phyloP scores from a whole-genome alignment of 2,888 invertebrate species.

The Ommatoiulus sabulosus region DNA sequence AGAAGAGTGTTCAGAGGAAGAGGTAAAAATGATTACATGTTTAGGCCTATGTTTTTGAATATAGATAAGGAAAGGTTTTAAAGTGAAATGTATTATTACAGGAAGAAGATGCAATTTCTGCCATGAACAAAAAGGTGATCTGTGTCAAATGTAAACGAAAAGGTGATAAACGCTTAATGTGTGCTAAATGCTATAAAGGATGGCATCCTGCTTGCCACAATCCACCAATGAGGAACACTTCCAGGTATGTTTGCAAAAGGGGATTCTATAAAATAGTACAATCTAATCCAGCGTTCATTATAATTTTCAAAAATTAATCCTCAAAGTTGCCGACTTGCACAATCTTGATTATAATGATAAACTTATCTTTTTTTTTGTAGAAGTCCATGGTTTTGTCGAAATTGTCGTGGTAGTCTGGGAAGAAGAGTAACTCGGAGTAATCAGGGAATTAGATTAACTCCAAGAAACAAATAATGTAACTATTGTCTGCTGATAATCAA shows the following conservation, averaged over 20 bases:
- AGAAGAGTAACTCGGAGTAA: background rate
- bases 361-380: background rate
- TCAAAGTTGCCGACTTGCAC: background rate
- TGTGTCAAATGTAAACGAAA: background rate
- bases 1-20: background rate
- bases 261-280: background rate
- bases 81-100: background rate
- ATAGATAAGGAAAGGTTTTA: background rate
- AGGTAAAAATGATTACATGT: background rate
- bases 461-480: too few relatives aligned
- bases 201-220: conserved; percentile 30
- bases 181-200: background rate
- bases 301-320: background rate
- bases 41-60: background rate
- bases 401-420: background rate
- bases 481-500: too few relatives aligned
- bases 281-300: background rate
- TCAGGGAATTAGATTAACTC: too few relatives aligned
- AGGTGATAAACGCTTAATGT: background rate
- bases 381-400: conserved; percentile 19
- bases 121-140: background rate
- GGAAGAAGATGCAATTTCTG: background rate
- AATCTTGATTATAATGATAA: background rate
- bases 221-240: background rate
- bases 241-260: background rate